These are phyloP conservation scores for Casuarius casuarius DNA, from an alignment of 2,113 vertebrate genomes.

Conservation along the genomic window DNA sequence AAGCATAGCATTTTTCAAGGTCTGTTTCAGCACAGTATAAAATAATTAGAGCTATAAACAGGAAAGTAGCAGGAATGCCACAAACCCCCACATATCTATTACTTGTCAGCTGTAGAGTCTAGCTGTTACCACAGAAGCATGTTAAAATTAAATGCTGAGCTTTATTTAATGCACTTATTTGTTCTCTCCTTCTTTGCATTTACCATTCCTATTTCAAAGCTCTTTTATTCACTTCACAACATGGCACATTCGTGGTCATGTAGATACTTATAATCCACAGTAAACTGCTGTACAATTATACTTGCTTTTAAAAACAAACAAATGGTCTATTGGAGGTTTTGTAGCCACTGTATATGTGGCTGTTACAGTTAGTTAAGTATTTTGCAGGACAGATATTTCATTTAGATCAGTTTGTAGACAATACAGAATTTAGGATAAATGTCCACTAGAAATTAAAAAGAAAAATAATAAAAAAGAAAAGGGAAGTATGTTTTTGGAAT, in stretches of 20 bases:
- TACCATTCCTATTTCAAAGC: constrained; percentile 19
- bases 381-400: not conserved
- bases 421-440: not conserved
- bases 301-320: constrained; percentile 15
- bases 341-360: not conserved
- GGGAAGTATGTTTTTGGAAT: not conserved
- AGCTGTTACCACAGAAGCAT: constrained; percentile 20
- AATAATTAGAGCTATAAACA: constrained; percentile 44
- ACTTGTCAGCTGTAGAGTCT: constrained; percentile 43
- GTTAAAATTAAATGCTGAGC: constrained; percentile 53
- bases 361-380: not conserved
- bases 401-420: not conserved
- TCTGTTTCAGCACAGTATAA: constrained; percentile 28
- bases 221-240: constrained; percentile 16
- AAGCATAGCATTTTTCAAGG: constrained; percentile 21
- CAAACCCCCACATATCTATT: constrained; percentile 42
- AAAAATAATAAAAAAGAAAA: not conserved
- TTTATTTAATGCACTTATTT: constrained; percentile 31
- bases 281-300: constrained; percentile 6
- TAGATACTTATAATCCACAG: not conserved
- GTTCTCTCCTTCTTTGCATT: constrained; percentile 26
- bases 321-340: constrained; percentile 27
- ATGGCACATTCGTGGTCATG: not conserved
- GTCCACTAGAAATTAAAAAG: not conserved
- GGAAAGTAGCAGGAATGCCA: constrained; percentile 23